Percentiles rank a stretch among this genome's conserved stretches.
These are phyloP conservation scores for Antidorcas marsupialis DNA, from an alignment of 2,113 vertebrate species.

Conservation along the genomic window DNA sequence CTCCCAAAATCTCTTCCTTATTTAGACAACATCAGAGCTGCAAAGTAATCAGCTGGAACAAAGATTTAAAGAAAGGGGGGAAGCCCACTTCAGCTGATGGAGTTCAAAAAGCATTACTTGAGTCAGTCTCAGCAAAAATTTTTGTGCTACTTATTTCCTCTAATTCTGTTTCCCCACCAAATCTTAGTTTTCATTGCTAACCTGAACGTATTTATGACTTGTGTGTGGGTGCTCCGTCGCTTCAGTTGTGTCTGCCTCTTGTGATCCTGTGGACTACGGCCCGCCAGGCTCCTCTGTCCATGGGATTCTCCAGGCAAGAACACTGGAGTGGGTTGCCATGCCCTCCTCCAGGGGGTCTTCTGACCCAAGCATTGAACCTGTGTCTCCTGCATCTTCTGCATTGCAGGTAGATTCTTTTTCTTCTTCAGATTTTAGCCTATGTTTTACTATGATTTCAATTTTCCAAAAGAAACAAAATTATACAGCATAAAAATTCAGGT, in stretches of 20 bases:
- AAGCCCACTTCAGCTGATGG: slow-evolving; percentile 73
- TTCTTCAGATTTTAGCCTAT: too few relatives aligned
- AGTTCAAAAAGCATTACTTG: slow-evolving; percentile 67
- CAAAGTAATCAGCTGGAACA: slow-evolving; percentile 78
- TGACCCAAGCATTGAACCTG: neutral
- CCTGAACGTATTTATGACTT: neutral
- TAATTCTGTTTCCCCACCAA: slow-evolving; percentile 16
- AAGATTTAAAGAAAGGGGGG: slow-evolving; percentile 65
- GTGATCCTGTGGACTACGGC: neutral
- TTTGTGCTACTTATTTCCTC: slow-evolving; percentile 6
- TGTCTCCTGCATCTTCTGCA: neutral
- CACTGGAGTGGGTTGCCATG: neutral
- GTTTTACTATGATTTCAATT: too few relatives aligned
- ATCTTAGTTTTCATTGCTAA: slow-evolving; percentile 13
- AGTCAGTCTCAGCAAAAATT: slow-evolving; percentile 9
- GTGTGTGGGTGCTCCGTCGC: fast-evolving
- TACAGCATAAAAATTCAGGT: too few relatives aligned
- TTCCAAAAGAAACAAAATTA: too few relatives aligned
- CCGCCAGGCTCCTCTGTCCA: neutral
- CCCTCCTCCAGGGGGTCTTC: neutral
- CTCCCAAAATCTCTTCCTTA: slow-evolving; percentile 65
- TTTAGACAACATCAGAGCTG: slow-evolving; percentile 72
- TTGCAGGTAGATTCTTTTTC: neutral
- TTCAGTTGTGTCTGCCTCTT: neutral
- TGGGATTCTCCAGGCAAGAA: neutral